These are phyloP conservation scores for Eciton burchellii DNA, from an alignment of 1,140 invertebrate genomes.

Conservation along the genomic window DNA sequence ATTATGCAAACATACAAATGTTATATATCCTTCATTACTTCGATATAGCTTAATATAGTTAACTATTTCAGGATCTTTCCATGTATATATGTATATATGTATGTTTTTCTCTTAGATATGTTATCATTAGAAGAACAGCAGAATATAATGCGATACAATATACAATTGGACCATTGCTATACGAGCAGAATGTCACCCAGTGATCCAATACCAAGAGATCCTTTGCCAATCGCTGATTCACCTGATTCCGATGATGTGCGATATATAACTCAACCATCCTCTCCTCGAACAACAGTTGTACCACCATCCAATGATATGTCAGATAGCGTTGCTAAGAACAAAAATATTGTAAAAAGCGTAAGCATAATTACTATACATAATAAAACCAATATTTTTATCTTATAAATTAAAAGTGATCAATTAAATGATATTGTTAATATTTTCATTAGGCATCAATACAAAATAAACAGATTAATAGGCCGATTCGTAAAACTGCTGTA, in stretches of 20 bases:
- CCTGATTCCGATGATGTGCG: conserved; percentile 76
- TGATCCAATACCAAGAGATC: conserved; percentile 80
- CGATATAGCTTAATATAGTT: not conserved
- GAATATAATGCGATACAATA: conserved; percentile 81
- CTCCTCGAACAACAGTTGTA: conserved; percentile 37
- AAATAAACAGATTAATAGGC: conserved; percentile 63
- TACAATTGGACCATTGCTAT: conserved; percentile 85
- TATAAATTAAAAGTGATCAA: not conserved
- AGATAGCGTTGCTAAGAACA: conserved; percentile 45
- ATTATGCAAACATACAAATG: not conserved
- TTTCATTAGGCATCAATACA: conserved; percentile 3
- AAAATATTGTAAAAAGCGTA: conserved; percentile 58
- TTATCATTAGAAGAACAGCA: conserved; percentile 84
- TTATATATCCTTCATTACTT: not conserved
- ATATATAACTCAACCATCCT: conserved; percentile 61
- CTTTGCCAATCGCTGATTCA: conserved; percentile 78
- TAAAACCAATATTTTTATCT: not conserved
- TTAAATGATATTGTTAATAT: not conserved
- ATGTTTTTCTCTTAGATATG: conserved; percentile 80
- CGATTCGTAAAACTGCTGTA: conserved; percentile 57
- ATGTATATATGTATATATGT: not conserved
- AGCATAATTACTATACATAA: conserved; percentile 28
- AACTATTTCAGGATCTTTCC: conserved; percentile 23
- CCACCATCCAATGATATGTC: conserved; percentile 23
- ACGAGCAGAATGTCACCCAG: conserved; percentile 81